Conservation (phyloP, 2,113 vertebrate species). For the Megaceryle maxima region DNA sequence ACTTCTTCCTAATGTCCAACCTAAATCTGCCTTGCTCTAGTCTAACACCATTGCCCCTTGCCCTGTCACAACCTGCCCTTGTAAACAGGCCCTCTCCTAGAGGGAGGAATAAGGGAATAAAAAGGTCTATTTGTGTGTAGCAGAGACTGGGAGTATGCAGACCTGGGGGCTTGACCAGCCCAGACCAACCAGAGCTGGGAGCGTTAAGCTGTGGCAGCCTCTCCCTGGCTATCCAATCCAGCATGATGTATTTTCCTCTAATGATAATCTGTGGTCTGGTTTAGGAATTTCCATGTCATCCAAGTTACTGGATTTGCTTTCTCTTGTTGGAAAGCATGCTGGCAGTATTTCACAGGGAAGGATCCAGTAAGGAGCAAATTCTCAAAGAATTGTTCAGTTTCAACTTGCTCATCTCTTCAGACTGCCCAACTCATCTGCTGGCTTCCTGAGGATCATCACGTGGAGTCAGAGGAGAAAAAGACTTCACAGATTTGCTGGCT, state of each 20-base stretch:
- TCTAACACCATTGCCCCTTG: too few relatives aligned
- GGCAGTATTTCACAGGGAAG: neutral
- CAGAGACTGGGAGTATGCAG: neutral
- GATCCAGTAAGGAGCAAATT: neutral
- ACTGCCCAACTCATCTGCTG: neutral
- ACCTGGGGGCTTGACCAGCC: neutral
- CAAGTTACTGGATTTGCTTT: neutral
- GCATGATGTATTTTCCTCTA: neutral
- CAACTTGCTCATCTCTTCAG: neutral
- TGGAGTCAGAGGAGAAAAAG: neutral
- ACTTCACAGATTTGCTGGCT: neutral
- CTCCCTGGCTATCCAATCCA: neutral
- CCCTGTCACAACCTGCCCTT: too few relatives aligned
- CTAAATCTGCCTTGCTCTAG: too few relatives aligned
- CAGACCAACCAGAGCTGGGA: neutral
- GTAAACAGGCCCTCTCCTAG: too few relatives aligned
- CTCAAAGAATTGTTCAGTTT: neutral
- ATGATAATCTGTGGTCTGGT: neutral
- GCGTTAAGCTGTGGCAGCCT: neutral
- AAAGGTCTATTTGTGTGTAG: neutral
- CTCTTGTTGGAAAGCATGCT: neutral
- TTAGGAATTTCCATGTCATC: neutral
- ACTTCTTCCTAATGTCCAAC: too few relatives aligned
- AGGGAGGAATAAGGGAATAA: neutral
- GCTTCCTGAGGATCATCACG: neutral